These are phyloP conservation scores for Myxocyprinus asiaticus DNA, from an alignment of 2,113 vertebrate species.

Conservation along the genomic window DNA sequence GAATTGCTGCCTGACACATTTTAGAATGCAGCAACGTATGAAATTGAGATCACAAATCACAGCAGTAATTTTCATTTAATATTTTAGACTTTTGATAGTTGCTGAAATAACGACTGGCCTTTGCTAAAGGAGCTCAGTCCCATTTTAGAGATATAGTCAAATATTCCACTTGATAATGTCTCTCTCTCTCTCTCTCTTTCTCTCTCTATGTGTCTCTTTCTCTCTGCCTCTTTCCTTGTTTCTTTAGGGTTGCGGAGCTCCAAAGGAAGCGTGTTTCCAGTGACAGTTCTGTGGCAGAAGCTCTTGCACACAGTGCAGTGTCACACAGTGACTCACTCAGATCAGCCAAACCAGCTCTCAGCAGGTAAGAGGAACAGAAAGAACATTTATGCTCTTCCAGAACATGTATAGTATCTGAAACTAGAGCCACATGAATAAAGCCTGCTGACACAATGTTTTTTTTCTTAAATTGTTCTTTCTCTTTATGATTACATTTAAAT, in stretches of 20 bases:
- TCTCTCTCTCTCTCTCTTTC: neutral
- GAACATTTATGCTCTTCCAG: neutral
- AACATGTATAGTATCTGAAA: slow-evolving; percentile 1
- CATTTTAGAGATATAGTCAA: too few species aligned
- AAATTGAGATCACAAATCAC: too few species aligned
- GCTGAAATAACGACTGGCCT: too few species aligned
- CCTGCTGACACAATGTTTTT: neutral
- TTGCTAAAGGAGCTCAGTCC: too few species aligned
- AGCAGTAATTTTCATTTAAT: too few species aligned
- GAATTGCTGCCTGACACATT: too few species aligned
- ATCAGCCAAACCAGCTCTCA: slow-evolving; percentile 66
- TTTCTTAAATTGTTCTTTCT: slow-evolving; percentile 1
- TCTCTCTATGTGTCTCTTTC: neutral
- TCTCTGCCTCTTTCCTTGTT: slow-evolving; percentile 1
- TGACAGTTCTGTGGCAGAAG: slow-evolving; percentile 67
- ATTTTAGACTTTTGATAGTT: too few species aligned
- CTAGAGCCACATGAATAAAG: neutral
- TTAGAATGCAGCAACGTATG: too few species aligned
- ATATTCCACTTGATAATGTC: neutral
- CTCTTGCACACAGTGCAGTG: slow-evolving; percentile 44
- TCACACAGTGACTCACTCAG: slow-evolving; percentile 48
- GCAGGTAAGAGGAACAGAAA: slow-evolving; percentile 63
- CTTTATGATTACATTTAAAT: slow-evolving; percentile 14
- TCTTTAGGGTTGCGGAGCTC: slow-evolving; percentile 44
- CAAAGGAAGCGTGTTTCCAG: slow-evolving; percentile 69